Percentiles rank a stretch among this genome's conserved stretches.
phyloP scores from a whole-genome alignment of 1,140 invertebrate species.

The Charaxes varanes region DNA sequence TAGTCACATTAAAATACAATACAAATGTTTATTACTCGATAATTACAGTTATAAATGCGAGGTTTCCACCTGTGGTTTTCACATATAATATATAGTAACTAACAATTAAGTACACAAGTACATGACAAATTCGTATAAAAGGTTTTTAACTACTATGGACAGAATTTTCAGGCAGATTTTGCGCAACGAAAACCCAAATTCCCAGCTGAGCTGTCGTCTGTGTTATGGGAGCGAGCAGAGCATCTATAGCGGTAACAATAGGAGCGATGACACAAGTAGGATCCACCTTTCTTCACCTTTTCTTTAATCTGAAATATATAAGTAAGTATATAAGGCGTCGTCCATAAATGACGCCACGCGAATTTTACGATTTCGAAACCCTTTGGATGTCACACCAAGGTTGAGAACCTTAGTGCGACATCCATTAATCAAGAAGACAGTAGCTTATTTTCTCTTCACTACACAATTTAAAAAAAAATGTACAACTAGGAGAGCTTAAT shows the following conservation, averaged over 20 bases:
- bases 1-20: constrained; percentile 5
- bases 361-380: too few species aligned
- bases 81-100: background rate
- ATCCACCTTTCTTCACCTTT: constrained; percentile 97
- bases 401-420: too few species aligned
- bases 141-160: constrained; percentile 7
- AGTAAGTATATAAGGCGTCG: too few species aligned
- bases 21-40: background rate
- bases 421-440: too few species aligned
- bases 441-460: too few species aligned
- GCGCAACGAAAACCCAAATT: constrained; percentile 97
- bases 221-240: constrained; percentile 94
- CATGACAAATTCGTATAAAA: constrained; percentile 16
- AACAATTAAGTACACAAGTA: constrained; percentile 28
- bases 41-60: constrained; percentile 16
- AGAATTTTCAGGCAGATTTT: constrained; percentile 30
- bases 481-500: too few species aligned
- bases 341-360: too few species aligned
- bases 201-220: constrained; percentile 92
- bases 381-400: too few species aligned
- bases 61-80: constrained; percentile 5
- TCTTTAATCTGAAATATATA: constrained; percentile 80
- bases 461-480: too few species aligned
- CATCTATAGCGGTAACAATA: constrained; percentile 97
- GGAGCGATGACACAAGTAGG: constrained; percentile 92